Percentiles rank a stretch among this genome's conserved stretches.
Conservation (phyloP, 2,888 invertebrate genomes). For the Cheiracanthium punctorium region DNA sequence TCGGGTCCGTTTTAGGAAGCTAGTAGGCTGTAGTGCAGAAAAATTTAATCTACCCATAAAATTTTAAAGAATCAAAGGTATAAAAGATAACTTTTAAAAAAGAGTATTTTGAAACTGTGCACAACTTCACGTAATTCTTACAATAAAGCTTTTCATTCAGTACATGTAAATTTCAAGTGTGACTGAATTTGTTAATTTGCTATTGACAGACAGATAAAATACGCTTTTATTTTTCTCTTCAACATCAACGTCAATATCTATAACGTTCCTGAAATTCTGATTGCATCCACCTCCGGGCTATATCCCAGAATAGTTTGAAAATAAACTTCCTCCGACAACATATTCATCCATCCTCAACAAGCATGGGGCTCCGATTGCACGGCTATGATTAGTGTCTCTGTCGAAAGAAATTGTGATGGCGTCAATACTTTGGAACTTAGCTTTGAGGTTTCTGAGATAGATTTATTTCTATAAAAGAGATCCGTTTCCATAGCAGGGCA, state of each 20-base stretch:
- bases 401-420: constrained; percentile 9
- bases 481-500: constrained; percentile 27
- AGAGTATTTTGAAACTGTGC: too few species aligned
- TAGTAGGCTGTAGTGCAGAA: too few species aligned
- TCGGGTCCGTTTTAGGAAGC: too few species aligned
- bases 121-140: too few species aligned
- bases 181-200: too few species aligned
- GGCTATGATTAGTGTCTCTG: constrained; percentile 19
- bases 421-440: not conserved
- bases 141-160: too few species aligned
- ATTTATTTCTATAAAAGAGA: constrained; percentile 26
- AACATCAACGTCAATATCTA: constrained; percentile 5
- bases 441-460: not conserved
- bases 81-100: too few species aligned
- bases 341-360: constrained; percentile 9
- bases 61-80: too few species aligned
- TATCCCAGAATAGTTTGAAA: constrained; percentile 11
- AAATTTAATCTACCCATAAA: too few species aligned
- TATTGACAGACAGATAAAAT: too few species aligned
- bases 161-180: too few species aligned
- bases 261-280: constrained; percentile 20
- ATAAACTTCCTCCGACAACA: constrained; percentile 21
- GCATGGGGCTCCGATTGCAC: not conserved
- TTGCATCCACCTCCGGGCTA: constrained; percentile 4
- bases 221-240: not conserved